Evolutionary conservation across 1,140 invertebrate species (phyloP), one percentile per base, ranked within the genome.

Genomic region (Musca vetustissima): DNA sequence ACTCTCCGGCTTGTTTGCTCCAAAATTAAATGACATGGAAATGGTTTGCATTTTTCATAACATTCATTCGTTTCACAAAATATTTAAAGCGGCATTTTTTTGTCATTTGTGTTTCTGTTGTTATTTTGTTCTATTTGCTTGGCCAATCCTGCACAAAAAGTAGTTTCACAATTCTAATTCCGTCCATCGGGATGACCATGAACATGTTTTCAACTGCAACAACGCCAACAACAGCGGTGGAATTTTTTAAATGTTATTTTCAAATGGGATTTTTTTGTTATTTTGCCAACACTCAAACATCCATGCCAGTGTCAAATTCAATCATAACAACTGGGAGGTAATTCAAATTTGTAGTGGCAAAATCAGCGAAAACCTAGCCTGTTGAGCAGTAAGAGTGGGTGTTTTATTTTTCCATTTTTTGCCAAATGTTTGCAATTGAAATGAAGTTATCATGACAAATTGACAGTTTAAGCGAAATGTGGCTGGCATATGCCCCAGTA

Each of bases 381-480:
- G n/a, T 50, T 50, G 49, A 50, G 19, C 19, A 50, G 4, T 50
- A 7, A 19, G n/a, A 50, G 19, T 50, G n/a, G n/a, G 49, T 50
- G 19, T 6, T 49, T 15, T 2, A 4, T 14, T 49, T 49, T 4
- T n/a, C 2, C 14, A 7, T 19, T 3, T 50, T 50, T 50, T 50
- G 2, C 4, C 19, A 11, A 50, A 50, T 50, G n/a, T 55, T 55
- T 55, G 52, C 52, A 55, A 55, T 55, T 55, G 52, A 55, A 55
- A 55, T 55, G 52, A 55, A 55, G 52, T 24, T 55, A 24, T 55
- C 52, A 55, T 21, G 52, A 55, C 21, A 55, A 55, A 55, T 55
- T 55, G 52, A 55, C 52, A 55, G 52, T 24, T 55, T 55, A 55
- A 55, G 24, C 24, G 21, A 55, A 55, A 55, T 55, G 52, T 55